Evolutionary conservation across 2,888 invertebrate genomes (phyloP).

Genomic region (Anorthoa munda): DNA sequence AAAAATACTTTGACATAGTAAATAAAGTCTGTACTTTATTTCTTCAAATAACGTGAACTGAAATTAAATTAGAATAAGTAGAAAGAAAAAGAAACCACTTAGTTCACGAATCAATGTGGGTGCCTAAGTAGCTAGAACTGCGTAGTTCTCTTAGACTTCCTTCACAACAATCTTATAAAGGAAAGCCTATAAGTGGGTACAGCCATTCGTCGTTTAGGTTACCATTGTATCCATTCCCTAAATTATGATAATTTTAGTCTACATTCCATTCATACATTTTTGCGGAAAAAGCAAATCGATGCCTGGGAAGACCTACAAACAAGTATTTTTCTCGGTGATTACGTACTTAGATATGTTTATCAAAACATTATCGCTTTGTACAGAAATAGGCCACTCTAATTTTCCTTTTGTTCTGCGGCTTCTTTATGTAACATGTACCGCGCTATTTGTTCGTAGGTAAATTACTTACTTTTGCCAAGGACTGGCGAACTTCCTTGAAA

Average conservation of each 20-base stretch:
- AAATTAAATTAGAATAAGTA: constrained; percentile 15
- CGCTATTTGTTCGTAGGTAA: constrained; percentile 65
- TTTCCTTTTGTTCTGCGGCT: constrained; percentile 70
- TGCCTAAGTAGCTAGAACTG: constrained; percentile 14
- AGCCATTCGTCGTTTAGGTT: not conserved
- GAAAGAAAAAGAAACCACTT: constrained; percentile 12
- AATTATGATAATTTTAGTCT: constrained; percentile 32
- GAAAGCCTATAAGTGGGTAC: constrained; percentile 2
- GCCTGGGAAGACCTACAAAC: constrained; percentile 11
- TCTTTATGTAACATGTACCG: constrained; percentile 74
- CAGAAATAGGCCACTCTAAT: constrained; percentile 75
- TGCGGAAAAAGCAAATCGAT: constrained; percentile 22
- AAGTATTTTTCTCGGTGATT: constrained; percentile 32
- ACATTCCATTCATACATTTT: constrained; percentile 15
- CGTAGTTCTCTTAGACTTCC: constrained; percentile 12
- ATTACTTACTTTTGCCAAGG: constrained; percentile 76
- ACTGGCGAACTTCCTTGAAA: constrained; percentile 77
- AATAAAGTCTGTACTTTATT: constrained; percentile 12
- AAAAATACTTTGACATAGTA: not conserved
- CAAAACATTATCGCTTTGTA: constrained; percentile 52
- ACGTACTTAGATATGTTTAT: constrained; percentile 45
- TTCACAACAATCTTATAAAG: not conserved
- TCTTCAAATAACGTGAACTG: constrained; percentile 1
- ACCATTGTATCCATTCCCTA: constrained; percentile 16
- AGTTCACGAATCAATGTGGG: constrained; percentile 7